phyloP scores from a whole-genome alignment of 2,888 invertebrate genomes.

The Brenthis daphne region DNA sequence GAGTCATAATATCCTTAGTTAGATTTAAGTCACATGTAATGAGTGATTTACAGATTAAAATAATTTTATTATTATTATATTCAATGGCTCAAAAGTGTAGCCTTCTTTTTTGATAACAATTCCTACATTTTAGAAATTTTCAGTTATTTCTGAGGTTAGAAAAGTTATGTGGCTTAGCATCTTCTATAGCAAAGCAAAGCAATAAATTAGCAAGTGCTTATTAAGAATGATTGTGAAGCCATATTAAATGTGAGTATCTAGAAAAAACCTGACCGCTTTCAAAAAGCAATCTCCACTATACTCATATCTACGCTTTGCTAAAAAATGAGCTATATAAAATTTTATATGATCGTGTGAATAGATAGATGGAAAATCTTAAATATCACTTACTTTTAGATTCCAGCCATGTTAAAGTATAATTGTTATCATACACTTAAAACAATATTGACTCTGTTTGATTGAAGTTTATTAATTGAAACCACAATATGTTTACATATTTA shows the following conservation, averaged over 20 bases:
- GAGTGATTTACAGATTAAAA: no score
- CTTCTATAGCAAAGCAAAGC: constrained; percentile 8
- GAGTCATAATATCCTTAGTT: not conserved
- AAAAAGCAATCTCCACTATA: constrained; percentile 8
- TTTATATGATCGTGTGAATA: constrained; percentile 10
- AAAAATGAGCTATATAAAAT: constrained; percentile 7
- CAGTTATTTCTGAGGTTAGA: no score
- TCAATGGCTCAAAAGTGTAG: no score
- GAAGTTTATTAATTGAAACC: no score
- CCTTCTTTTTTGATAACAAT: no score
- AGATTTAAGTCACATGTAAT: not conserved
- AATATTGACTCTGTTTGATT: not conserved
- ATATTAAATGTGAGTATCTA: not conserved
- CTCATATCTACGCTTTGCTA: not conserved
- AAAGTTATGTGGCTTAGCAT: no score
- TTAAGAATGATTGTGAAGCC: constrained; percentile 9
- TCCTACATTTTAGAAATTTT: no score
- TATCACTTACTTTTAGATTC: constrained; percentile 14
- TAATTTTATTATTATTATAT: no score
- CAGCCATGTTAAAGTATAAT: constrained; percentile 5
- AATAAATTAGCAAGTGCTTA: constrained; percentile 3
- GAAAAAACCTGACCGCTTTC: not conserved
- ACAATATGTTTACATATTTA: no score
- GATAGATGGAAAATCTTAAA: constrained; percentile 12
- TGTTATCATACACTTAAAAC: constrained; percentile 2